Conservation (phyloP, 2,797 vertebrate species). For the Aythya fuligula region DNA sequence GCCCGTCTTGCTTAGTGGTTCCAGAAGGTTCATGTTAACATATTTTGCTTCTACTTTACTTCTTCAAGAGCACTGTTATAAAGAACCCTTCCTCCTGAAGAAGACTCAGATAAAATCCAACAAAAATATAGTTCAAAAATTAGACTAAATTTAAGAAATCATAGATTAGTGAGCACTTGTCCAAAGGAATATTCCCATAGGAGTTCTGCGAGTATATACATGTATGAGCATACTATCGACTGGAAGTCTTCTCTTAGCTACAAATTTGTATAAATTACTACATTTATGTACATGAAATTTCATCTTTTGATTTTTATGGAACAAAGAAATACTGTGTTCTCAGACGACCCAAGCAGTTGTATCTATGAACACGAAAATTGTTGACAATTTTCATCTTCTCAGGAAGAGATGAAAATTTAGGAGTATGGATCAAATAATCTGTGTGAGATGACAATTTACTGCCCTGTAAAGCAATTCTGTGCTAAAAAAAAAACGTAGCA, state of each 20-base stretch:
- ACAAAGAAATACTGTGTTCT: background rate
- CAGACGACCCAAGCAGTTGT: background rate
- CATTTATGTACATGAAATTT: background rate
- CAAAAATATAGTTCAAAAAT: background rate
- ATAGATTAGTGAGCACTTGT: background rate
- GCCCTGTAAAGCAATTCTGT: background rate
- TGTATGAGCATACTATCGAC: background rate
- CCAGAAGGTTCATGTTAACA: background rate
- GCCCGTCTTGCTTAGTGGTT: background rate
- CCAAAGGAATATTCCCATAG: background rate
- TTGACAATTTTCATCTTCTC: background rate
- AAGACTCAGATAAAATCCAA: background rate
- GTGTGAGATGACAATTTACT: background rate
- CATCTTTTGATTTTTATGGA: background rate
- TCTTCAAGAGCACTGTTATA: background rate
- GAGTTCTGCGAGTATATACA: background rate
- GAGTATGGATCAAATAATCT: background rate
- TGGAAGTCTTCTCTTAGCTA: background rate
- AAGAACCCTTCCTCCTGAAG: background rate
- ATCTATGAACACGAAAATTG: conserved; percentile 3
- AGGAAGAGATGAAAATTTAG: conserved; percentile 21
- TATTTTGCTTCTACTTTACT: background rate
- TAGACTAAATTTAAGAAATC: background rate
- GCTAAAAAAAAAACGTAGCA: background rate
- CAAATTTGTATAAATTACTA: background rate